Percentiles rank a stretch among this genome's conserved stretches.
Evolutionary conservation across 2,888 invertebrate species (phyloP).

Genomic region (Horisme vitalbata): DNA sequence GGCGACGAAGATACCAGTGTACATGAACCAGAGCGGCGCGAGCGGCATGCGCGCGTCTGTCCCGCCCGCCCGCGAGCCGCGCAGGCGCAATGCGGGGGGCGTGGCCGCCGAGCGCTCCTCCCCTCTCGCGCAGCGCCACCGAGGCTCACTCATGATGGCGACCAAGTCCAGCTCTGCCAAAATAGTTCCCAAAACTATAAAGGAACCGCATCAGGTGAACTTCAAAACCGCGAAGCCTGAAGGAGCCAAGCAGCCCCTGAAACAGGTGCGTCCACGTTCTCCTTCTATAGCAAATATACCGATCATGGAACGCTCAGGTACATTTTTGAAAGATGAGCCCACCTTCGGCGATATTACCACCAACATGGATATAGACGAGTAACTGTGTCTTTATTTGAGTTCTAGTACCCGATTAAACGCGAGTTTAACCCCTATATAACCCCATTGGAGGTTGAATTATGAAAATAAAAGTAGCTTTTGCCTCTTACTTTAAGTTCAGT

Average conservation of each 20-base stretch:
- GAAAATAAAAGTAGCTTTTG: too few relatives aligned
- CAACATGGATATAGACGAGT: conserved; percentile 52
- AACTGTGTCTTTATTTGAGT: too few relatives aligned
- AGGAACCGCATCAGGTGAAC: conserved; percentile 35
- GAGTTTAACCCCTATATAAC: too few relatives aligned
- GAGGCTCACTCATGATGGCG: conserved; percentile 76
- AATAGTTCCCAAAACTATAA: conserved; percentile 65
- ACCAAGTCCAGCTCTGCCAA: conserved; percentile 84
- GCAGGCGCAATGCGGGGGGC: background rate
- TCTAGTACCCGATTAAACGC: too few relatives aligned
- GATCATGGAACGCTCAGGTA: conserved; percentile 85
- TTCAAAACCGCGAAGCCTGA: conserved; percentile 19
- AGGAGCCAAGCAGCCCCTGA: conserved; percentile 13
- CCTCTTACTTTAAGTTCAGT: too few relatives aligned
- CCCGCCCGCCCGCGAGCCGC: background rate
- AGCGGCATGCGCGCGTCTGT: background rate
- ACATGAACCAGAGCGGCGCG: conserved; percentile 40
- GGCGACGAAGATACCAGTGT: conserved; percentile 65
- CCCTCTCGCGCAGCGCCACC: conserved; percentile 1
- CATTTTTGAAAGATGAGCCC: conserved; percentile 89
- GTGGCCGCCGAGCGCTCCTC: conserved; percentile 10
- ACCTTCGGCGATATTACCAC: conserved; percentile 71
- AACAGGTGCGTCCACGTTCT: conserved; percentile 22
- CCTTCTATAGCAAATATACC: conserved; percentile 43
- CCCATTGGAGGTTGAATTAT: too few relatives aligned